Conservation (phyloP, 2,888 invertebrate genomes). For the Elysia crispata region DNA sequence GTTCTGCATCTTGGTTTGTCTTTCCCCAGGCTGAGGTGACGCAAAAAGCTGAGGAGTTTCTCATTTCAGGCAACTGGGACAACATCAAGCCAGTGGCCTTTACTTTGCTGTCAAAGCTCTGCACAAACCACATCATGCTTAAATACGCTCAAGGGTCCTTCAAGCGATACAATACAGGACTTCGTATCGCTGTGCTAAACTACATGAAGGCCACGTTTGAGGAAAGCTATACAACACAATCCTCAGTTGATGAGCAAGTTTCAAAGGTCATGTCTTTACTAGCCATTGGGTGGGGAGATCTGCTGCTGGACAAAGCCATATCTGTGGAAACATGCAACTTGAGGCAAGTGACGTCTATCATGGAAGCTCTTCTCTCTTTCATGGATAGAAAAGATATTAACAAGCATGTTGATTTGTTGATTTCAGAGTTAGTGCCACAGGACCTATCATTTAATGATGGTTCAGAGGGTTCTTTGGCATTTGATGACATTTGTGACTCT, state of each 20-base stretch:
- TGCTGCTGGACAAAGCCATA: slow-evolving; percentile 21
- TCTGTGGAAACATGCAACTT: slow-evolving; percentile 32
- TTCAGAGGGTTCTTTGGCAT: not conserved
- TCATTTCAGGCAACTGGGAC: slow-evolving; percentile 31
- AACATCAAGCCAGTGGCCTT: slow-evolving; percentile 39
- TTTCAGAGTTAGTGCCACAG: too few relatives aligned
- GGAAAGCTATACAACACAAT: not conserved
- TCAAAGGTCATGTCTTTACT: slow-evolving; percentile 12
- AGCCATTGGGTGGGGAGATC: slow-evolving; percentile 34
- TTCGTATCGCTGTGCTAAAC: slow-evolving; percentile 22
- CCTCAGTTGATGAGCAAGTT: not conserved
- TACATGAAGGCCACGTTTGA: slow-evolving; percentile 28
- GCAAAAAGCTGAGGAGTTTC: not conserved
- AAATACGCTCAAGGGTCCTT: slow-evolving; percentile 37
- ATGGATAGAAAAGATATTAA: slow-evolving; percentile 14
- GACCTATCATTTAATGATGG: not conserved
- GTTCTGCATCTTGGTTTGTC: not conserved
- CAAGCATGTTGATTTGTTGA: not conserved
- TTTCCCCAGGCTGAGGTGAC: slow-evolving; percentile 24
- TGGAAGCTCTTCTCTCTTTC: slow-evolving; percentile 19
- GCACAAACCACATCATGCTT: not conserved
- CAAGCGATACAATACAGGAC: slow-evolving; percentile 22
- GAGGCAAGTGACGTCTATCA: slow-evolving; percentile 12
- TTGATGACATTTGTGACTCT: slow-evolving; percentile 4
- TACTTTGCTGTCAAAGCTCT: slow-evolving; percentile 29